Evolutionary conservation across 2,888 invertebrate genomes (phyloP).

Genomic region (Quadroppia sp.): DNA sequence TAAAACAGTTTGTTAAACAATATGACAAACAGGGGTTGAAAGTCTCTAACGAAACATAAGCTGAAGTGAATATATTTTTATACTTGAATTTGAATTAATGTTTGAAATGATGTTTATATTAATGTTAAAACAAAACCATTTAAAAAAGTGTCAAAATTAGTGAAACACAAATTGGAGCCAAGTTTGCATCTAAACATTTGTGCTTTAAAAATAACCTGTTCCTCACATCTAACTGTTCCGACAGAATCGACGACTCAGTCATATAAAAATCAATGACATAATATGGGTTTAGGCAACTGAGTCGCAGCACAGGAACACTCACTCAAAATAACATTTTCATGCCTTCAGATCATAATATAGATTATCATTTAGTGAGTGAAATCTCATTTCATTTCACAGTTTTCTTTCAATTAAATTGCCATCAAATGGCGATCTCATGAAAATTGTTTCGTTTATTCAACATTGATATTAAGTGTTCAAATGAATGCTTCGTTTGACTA

Average conservation of each 20-base stretch:
- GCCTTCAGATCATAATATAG: conserved; percentile 26
- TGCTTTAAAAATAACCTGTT: neutral
- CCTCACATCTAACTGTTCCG: neutral
- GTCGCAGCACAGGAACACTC: conserved; percentile 22
- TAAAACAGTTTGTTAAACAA: too few relatives aligned
- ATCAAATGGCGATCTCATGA: neutral
- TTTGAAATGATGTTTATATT: too few relatives aligned
- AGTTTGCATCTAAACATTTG: neutral
- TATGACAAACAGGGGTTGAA: too few relatives aligned
- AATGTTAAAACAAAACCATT: too few relatives aligned
- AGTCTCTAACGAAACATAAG: too few relatives aligned
- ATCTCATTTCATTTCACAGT: conserved; percentile 27
- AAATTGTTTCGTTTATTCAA: neutral
- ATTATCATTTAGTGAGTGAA: conserved; percentile 13
- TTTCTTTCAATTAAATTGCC: conserved; percentile 25
- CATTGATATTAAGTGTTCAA: neutral
- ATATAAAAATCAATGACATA: conserved; percentile 20
- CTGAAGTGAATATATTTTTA: too few relatives aligned
- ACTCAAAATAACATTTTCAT: neutral
- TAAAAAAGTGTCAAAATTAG: neutral
- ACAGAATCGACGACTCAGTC: too few relatives aligned
- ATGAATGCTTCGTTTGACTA: neutral
- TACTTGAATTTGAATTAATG: too few relatives aligned
- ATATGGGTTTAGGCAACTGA: neutral
- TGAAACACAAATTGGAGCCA: neutral